A percentile compares a stretch with the other conserved stretches of the same genome.
These are phyloP conservation scores for Pseudopleuronectes americanus DNA, from an alignment of 2,797 vertebrate genomes.

Conservation along the genomic window DNA sequence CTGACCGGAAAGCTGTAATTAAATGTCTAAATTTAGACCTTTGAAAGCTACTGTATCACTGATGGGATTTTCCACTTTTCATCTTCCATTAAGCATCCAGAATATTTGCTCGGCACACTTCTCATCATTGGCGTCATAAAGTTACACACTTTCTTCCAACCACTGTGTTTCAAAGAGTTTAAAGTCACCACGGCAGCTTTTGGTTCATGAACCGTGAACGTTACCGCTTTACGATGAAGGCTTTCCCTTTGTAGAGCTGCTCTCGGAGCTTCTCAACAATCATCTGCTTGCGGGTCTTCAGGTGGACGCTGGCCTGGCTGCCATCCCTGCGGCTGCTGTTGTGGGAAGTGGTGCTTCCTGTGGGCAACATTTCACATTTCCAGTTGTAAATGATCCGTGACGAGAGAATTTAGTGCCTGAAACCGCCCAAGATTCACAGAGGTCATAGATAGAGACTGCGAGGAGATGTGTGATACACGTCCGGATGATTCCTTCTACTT, in stretches of 20 bases:
- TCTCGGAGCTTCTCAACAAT: conserved; percentile 93
- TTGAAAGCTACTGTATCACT: conserved; percentile 38
- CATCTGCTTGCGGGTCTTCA: conserved; percentile 91
- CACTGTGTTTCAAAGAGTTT: conserved; percentile 2
- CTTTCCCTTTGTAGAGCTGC: conserved; percentile 91
- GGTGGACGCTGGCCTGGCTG: conserved; percentile 88
- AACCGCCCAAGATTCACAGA: too few relatives aligned
- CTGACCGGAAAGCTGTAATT: conserved; percentile 58
- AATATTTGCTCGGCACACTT: conserved; percentile 34
- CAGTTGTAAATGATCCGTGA: conserved; percentile 45
- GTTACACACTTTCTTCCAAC: conserved; percentile 4
- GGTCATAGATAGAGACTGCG: background rate
- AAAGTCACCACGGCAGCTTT: background rate
- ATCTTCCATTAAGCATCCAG: conserved; percentile 28
- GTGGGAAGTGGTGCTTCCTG: conserved; percentile 92
- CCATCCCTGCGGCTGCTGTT: conserved; percentile 92
- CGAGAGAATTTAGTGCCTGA: background rate
- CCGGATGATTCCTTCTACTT: background rate
- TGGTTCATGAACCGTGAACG: background rate
- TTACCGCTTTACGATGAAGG: conserved; percentile 90
- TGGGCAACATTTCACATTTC: conserved; percentile 62
- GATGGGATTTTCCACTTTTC: conserved; percentile 23
- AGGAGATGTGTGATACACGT: background rate
- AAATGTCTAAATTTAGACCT: conserved; percentile 57
- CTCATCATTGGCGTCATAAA: conserved; percentile 26